Evolutionary conservation across 2,888 invertebrate genomes (phyloP).

Genomic region (Nipponacmea schrenckii): DNA sequence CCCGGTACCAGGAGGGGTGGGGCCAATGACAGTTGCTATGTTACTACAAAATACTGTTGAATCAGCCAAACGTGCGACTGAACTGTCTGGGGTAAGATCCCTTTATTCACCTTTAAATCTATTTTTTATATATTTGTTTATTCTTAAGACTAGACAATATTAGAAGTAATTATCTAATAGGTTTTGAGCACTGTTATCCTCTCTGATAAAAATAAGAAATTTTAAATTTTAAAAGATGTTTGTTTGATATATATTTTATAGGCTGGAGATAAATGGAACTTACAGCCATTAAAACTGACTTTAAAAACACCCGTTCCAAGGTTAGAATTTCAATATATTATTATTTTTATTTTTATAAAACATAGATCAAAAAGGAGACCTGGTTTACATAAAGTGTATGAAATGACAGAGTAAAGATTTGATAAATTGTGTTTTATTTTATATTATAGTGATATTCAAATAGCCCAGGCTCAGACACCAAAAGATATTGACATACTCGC

Average conservation of each 20-base stretch:
- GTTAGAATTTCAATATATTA: slow-evolving; percentile 72
- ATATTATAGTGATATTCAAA: slow-evolving; percentile 78
- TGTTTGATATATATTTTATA: slow-evolving; percentile 18
- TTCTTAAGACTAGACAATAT: too few species aligned
- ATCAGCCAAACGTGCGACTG: slow-evolving; percentile 73
- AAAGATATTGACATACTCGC: slow-evolving; percentile 84
- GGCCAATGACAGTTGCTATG: slow-evolving; percentile 99
- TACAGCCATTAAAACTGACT: slow-evolving; percentile 73
- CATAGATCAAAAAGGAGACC: too few species aligned
- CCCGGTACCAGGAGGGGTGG: slow-evolving; percentile 92
- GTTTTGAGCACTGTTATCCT: too few species aligned
- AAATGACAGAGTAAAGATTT: too few species aligned
- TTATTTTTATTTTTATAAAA: too few species aligned
- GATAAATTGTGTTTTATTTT: neutral
- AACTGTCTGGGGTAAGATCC: slow-evolving; percentile 34
- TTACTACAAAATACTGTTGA: slow-evolving; percentile 84
- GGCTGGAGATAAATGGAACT: slow-evolving; percentile 42
- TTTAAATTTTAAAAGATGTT: neutral
- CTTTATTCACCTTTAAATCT: neutral
- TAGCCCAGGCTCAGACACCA: slow-evolving; percentile 88
- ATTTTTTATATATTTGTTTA: neutral
- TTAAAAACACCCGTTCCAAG: slow-evolving; percentile 83
- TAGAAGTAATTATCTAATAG: too few species aligned
- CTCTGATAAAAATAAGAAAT: slow-evolving; percentile 2
- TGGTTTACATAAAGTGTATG: too few species aligned